Conservation (phyloP, 2,113 vertebrate species). For the Pavo muticus region DNA sequence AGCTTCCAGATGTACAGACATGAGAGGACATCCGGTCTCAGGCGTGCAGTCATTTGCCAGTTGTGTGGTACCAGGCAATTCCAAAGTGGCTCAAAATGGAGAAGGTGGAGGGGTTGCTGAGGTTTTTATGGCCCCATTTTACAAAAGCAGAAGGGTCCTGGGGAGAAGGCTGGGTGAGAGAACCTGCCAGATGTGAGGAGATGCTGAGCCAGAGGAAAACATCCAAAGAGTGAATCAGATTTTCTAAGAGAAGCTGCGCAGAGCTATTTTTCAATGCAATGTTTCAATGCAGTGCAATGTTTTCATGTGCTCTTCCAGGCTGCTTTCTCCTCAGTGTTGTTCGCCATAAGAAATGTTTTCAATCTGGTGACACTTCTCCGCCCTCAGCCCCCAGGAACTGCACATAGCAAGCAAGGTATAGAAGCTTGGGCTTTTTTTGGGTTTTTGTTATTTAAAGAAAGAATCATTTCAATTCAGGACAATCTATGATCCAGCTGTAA, state of each 20-base stretch:
- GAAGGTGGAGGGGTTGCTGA: background rate
- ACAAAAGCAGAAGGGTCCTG: background rate
- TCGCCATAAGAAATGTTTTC: background rate
- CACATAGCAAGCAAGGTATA: background rate
- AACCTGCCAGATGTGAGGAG: conserved; percentile 26
- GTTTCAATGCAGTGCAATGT: background rate
- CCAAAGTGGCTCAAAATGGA: background rate
- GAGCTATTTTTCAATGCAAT: background rate
- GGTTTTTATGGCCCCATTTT: background rate
- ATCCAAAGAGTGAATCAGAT: background rate
- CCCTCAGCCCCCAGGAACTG: background rate
- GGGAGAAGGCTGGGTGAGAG: background rate
- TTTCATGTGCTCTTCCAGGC: background rate
- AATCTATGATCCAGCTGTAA: background rate
- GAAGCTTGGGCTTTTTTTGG: background rate
- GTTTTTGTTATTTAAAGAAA: background rate
- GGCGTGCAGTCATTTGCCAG: background rate
- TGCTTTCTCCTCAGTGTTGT: background rate
- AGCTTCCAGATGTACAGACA: conserved; percentile 18
- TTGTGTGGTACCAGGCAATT: background rate
- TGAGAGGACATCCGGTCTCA: conserved; percentile 25
- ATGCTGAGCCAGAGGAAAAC: background rate
- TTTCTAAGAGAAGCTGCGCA: background rate
- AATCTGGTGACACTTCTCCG: background rate
- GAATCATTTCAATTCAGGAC: background rate